Conservation (phyloP, 2,113 vertebrate genomes). For the Antigone vipio region DNA sequence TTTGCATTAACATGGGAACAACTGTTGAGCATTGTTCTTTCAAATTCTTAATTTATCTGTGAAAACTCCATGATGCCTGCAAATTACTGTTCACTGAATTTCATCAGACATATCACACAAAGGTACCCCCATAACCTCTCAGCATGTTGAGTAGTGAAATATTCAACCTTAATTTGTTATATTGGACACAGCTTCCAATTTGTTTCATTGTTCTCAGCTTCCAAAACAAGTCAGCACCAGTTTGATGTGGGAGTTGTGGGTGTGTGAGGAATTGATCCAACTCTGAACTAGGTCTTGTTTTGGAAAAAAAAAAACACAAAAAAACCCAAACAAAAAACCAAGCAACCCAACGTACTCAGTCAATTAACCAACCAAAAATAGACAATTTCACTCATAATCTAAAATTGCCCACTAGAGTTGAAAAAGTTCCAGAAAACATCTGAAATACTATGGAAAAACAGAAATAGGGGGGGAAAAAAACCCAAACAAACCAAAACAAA, state of each 20-base stretch:
- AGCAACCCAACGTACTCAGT: not conserved
- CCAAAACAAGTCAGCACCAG: not conserved
- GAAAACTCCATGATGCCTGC: not conserved
- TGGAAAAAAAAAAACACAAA: not conserved
- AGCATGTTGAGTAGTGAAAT: conserved; percentile 4
- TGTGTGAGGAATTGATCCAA: conserved; percentile 11
- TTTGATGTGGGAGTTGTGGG: conserved; percentile 16
- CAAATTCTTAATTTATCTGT: not conserved
- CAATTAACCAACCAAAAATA: not conserved
- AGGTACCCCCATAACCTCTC: not conserved
- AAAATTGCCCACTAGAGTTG: not conserved
- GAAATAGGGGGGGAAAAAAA: not conserved
- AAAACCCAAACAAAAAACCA: too few species aligned
- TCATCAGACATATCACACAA: not conserved
- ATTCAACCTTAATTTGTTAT: conserved; percentile 18
- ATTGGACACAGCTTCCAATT: not conserved
- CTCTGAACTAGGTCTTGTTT: conserved; percentile 11
- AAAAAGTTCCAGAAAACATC: not conserved
- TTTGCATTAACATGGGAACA: not conserved
- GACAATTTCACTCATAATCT: not conserved
- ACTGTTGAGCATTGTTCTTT: not conserved
- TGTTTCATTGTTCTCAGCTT: conserved; percentile 17
- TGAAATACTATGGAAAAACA: not conserved
- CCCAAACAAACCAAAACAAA: too few species aligned
- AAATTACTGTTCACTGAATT: conserved; percentile 3